phyloP scores from a whole-genome alignment of 2,888 invertebrate genomes.

The Apomyelois bistriatella region DNA sequence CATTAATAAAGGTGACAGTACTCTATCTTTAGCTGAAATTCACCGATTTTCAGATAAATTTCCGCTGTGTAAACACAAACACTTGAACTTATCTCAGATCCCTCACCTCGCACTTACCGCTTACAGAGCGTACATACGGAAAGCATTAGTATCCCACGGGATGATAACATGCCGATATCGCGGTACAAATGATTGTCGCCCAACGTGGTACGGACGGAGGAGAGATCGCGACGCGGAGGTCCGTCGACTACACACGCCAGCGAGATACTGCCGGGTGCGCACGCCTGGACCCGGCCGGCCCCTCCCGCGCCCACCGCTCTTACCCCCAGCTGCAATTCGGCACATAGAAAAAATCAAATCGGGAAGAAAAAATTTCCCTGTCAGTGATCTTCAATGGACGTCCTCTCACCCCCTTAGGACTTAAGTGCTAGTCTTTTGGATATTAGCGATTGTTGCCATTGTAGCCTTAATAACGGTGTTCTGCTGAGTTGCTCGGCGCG shows the following conservation, averaged over 20 bases:
- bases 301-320: conserved; percentile 38
- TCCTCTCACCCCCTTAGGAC: conserved; percentile 48
- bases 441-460: conserved; percentile 58
- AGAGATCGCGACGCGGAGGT: conserved; percentile 33
- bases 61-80: conserved; percentile 30
- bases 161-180: conserved; percentile 34
- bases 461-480: conserved; percentile 58
- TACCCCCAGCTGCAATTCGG: conserved; percentile 56
- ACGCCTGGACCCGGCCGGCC: conserved; percentile 68
- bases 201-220: conserved; percentile 44
- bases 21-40: conserved; percentile 1
- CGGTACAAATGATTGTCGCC: conserved; percentile 52
- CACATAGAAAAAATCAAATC: conserved; percentile 61
- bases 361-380: conserved; percentile 68
- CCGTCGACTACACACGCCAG: conserved; percentile 43
- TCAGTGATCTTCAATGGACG: conserved; percentile 64
- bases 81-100: conserved; percentile 29
- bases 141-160: conserved; percentile 26
- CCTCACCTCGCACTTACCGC: conserved; percentile 26
- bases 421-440: conserved; percentile 56
- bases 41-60: conserved; percentile 21
- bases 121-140: conserved; percentile 13
- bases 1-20: conserved; percentile 4
- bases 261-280: conserved; percentile 69
- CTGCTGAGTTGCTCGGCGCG: conserved; percentile 47